phyloP scores from a whole-genome alignment of 2,113 vertebrate species.

The Seriola quinqueradiata region DNA sequence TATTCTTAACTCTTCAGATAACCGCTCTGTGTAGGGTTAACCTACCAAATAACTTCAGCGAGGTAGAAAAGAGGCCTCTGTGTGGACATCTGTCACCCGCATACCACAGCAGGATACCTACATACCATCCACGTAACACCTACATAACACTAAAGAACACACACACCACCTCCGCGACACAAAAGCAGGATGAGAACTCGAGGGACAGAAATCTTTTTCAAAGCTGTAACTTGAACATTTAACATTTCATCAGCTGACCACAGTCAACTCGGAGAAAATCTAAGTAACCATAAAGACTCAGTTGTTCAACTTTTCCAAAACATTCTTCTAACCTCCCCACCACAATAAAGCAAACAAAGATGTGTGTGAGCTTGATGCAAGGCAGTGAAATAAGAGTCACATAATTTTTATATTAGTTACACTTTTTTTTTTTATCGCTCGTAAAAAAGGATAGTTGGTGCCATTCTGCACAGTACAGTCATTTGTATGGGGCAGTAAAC shows the following conservation, averaged over 20 bases:
- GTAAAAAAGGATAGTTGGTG: background rate
- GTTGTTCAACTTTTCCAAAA: conserved; percentile 57
- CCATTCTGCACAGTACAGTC: background rate
- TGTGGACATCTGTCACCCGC: conserved; percentile 57
- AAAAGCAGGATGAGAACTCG: background rate
- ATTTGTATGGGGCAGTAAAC: conserved; percentile 23
- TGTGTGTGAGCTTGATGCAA: conserved; percentile 15
- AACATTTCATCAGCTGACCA: conserved; percentile 41
- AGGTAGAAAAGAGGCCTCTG: conserved; percentile 65
- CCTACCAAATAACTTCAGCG: conserved; percentile 11
- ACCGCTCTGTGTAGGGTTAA: background rate
- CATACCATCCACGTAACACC: conserved; percentile 66
- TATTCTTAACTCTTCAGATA: conserved; percentile 21
- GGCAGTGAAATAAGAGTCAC: conserved; percentile 7
- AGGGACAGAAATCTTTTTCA: background rate
- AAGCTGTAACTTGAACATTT: conserved; percentile 26
- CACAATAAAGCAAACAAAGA: conserved; percentile 58
- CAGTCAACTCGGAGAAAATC: conserved; percentile 39
- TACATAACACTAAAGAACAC: conserved; percentile 26
- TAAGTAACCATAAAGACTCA: conserved; percentile 24
- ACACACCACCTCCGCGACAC: conserved; percentile 42
- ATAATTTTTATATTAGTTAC: conserved; percentile 32
- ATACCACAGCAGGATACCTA: conserved; percentile 64
- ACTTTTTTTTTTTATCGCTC: background rate
- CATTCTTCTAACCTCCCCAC: conserved; percentile 11